phyloP scores from a whole-genome alignment of 2,888 invertebrate species.

The Andrena dorsata region DNA sequence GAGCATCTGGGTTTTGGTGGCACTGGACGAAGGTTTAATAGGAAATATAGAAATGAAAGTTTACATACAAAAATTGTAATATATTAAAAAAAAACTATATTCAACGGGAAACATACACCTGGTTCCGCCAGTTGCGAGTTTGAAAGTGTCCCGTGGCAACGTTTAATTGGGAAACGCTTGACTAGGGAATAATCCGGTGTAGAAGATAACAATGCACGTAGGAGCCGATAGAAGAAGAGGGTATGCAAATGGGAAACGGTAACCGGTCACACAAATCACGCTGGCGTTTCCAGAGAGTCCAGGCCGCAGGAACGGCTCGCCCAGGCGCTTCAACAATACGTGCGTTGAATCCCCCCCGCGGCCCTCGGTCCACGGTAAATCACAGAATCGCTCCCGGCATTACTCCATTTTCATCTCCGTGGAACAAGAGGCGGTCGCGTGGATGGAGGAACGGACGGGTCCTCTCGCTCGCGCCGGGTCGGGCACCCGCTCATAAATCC shows the following conservation, averaged over 20 bases:
- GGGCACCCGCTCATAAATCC: conserved; percentile 52
- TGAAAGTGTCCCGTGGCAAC: too few species aligned
- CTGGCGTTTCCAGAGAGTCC: conserved; percentile 74
- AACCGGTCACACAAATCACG: conserved; percentile 78
- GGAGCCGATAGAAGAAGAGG: conserved; percentile 56
- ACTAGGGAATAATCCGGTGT: conserved; percentile 40
- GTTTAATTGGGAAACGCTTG: conserved; percentile 2
- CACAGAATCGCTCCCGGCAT: conserved; percentile 79
- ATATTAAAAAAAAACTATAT: too few species aligned
- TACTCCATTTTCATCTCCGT: conserved; percentile 79
- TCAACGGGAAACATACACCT: too few species aligned
- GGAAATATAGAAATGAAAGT: too few species aligned
- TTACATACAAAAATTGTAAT: too few species aligned
- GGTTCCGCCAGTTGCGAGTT: too few species aligned
- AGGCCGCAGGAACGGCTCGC: conserved; percentile 47
- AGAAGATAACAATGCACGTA: conserved; percentile 62
- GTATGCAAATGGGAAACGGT: conserved; percentile 77
- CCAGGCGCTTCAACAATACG: conserved; percentile 46
- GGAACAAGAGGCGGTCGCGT: conserved; percentile 63
- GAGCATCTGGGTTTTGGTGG: too few species aligned
- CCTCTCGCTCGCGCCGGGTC: conserved; percentile 42
- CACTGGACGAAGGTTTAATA: too few species aligned
- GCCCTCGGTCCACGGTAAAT: conserved; percentile 75
- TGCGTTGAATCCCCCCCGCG: conserved; percentile 56
- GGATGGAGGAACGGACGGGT: conserved; percentile 53